Evolutionary conservation across 2,888 invertebrate species (phyloP).

Genomic region (Cryptocheilus praepositus): DNA sequence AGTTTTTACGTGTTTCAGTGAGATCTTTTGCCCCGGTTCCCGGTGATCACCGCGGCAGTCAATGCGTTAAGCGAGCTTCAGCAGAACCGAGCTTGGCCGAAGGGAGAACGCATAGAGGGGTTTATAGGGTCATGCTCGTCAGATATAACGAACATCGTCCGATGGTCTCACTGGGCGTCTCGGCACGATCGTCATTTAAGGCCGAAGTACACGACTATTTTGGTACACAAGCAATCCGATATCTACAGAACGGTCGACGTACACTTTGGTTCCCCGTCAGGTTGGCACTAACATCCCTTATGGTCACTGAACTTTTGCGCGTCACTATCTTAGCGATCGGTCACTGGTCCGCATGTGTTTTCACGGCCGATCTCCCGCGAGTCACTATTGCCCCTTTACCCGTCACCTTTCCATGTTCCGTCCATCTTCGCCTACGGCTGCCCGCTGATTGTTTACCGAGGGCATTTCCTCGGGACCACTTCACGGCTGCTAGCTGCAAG

Average conservation of each 20-base stretch:
- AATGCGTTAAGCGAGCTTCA: background rate
- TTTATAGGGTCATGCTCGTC: background rate
- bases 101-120: too few species aligned
- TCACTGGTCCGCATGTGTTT: conserved; percentile 51
- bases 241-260: conserved; percentile 50
- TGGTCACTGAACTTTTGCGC: conserved; percentile 72
- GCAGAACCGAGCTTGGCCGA: too few species aligned
- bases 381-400: background rate
- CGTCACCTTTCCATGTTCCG: background rate
- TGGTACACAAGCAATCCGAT: conserved; percentile 63
- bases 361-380: conserved; percentile 26
- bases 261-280: conserved; percentile 61
- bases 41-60: too few species aligned
- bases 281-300: conserved; percentile 70
- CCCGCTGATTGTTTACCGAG: too few species aligned
- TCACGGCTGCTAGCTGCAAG: background rate
- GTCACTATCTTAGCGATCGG: conserved; percentile 56
- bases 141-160: conserved; percentile 36
- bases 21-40: too few species aligned
- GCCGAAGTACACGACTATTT: conserved; percentile 64
- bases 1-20: too few species aligned
- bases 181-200: conserved; percentile 50
- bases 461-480: too few species aligned
- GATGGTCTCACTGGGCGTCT: conserved; percentile 13
- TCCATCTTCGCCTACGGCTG: background rate